These are phyloP conservation scores for Mormyrops boulengeri DNA, from an alignment of 2,797 vertebrate genomes.

Conservation along the genomic window DNA sequence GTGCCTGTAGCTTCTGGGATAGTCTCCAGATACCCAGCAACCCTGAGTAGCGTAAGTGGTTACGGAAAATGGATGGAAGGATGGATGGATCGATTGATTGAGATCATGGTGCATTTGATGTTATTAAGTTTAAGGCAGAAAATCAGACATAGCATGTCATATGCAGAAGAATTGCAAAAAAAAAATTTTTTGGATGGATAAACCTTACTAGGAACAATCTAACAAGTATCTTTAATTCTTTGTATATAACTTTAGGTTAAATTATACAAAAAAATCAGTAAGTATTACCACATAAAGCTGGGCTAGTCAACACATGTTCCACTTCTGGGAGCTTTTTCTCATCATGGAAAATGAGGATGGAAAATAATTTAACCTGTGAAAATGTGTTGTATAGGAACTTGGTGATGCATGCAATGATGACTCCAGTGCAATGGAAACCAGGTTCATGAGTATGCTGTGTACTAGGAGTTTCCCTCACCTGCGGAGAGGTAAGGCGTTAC, in stretches of 20 bases:
- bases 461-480: conserved; percentile 90
- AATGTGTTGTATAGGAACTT: conserved; percentile 66
- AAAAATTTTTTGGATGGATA: background rate
- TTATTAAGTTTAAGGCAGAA: background rate
- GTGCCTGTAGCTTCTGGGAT: background rate
- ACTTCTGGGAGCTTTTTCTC: background rate
- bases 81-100: background rate
- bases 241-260: background rate
- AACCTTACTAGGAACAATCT: background rate
- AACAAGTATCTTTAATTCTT: background rate
- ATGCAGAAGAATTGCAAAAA: background rate
- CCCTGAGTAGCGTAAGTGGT: background rate
- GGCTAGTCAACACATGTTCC: background rate
- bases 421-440: conserved; percentile 79
- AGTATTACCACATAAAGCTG: background rate
- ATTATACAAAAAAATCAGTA: background rate
- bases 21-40: background rate
- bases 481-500: conserved; percentile 68
- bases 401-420: conserved; percentile 77
- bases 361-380: conserved; percentile 14
- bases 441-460: conserved; percentile 89
- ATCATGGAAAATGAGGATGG: background rate
- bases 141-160: background rate
- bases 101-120: background rate
- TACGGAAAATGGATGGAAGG: background rate